phyloP scores from a whole-genome alignment of 2,888 invertebrate species.

The Diaphora mendica region DNA sequence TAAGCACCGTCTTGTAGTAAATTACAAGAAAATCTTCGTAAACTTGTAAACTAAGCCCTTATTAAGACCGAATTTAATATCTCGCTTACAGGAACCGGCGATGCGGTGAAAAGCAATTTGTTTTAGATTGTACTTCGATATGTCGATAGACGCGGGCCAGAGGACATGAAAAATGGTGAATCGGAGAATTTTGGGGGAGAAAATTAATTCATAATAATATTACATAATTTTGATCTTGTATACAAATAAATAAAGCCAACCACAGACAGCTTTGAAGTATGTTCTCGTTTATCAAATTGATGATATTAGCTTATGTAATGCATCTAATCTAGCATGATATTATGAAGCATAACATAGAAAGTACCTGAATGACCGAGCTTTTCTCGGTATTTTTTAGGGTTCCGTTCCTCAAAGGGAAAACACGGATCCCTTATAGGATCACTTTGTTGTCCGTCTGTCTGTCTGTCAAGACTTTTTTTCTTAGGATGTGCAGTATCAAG shows the following conservation, averaged over 20 bases:
- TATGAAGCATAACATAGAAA: too few relatives aligned
- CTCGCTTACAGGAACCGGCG: conserved; percentile 28
- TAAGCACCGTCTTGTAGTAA: conserved; percentile 21
- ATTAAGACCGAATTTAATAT: conserved; percentile 47
- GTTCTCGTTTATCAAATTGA: background rate
- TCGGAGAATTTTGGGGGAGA: background rate
- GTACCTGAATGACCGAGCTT: too few relatives aligned
- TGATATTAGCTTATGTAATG: background rate
- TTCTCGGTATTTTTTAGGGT: too few relatives aligned
- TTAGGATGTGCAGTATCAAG: too few relatives aligned
- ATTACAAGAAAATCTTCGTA: conserved; percentile 41
- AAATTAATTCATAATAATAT: background rate
- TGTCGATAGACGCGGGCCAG: background rate
- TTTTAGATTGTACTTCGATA: conserved; percentile 20
- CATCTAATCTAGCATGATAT: background rate
- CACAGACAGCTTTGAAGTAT: background rate
- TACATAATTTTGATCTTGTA: background rate
- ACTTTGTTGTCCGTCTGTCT: too few relatives aligned
- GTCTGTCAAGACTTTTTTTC: too few relatives aligned
- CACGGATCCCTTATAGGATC: too few relatives aligned
- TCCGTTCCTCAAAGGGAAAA: too few relatives aligned
- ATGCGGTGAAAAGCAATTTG: conserved; percentile 38
- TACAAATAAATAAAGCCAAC: background rate
- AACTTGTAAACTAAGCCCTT: conserved; percentile 45
- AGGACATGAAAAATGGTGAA: background rate